phyloP scores from a whole-genome alignment of 2,888 invertebrate genomes.

The Drosophila stalkeri region DNA sequence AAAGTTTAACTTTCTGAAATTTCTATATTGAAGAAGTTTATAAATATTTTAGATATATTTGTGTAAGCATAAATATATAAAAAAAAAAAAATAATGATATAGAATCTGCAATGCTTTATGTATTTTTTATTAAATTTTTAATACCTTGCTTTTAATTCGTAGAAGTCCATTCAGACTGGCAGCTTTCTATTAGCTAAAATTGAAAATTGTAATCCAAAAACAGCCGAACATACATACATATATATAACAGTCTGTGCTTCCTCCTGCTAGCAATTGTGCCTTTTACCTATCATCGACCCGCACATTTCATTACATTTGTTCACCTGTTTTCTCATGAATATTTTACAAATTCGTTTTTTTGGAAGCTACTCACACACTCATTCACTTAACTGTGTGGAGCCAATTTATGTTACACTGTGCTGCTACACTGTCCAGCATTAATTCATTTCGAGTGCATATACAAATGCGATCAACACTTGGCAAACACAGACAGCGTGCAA shows the following conservation, averaged over 20 bases:
- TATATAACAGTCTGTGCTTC: not conserved
- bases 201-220: not conserved
- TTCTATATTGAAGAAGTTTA: too few relatives aligned
- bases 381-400: not conserved
- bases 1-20: too few relatives aligned
- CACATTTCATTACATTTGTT: conserved; percentile 4
- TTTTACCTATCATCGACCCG: not conserved
- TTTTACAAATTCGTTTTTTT: not conserved
- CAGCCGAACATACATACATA: not conserved
- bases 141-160: too few relatives aligned
- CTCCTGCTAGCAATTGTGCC: too few relatives aligned
- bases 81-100: too few relatives aligned
- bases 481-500: conserved; percentile 68
- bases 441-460: conserved; percentile 37
- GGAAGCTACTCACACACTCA: not conserved
- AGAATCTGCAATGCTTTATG: too few relatives aligned
- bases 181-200: not conserved
- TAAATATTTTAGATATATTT: too few relatives aligned
- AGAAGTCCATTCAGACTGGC: too few relatives aligned
- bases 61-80: too few relatives aligned
- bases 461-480: conserved; percentile 55
- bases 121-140: too few relatives aligned
- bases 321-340: conserved; percentile 3
- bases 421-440: conserved; percentile 15
- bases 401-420: not conserved